Percentiles rank a stretch among this genome's conserved stretches.
These are phyloP conservation scores for Mesoclemmys tuberculata DNA, from an alignment of 2,113 vertebrate species.

Conservation along the genomic window DNA sequence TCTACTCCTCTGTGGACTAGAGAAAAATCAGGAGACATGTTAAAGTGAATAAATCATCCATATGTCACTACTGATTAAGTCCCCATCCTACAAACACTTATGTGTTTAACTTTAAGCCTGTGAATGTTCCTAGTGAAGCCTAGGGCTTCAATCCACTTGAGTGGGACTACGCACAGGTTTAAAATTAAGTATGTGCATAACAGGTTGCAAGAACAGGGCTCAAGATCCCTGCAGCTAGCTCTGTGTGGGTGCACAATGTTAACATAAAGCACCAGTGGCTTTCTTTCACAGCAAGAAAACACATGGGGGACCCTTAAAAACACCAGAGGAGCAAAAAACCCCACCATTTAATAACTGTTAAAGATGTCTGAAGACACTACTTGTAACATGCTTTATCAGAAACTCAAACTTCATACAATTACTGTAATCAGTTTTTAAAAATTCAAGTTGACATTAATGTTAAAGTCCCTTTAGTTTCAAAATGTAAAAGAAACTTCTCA, in stretches of 20 bases:
- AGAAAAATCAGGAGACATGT: not conserved
- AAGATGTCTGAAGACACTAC: not conserved
- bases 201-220: not conserved
- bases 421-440: not conserved
- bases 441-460: not conserved
- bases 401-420: not conserved
- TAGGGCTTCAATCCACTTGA: not conserved
- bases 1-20: not conserved
- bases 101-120: not conserved
- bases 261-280: not conserved
- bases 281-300: rapidly evolving
- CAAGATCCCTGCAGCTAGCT: not conserved
- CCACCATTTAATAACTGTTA: not conserved
- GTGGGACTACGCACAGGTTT: not conserved
- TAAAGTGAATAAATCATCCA: not conserved
- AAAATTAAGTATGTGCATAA: not conserved
- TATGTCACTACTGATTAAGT: not conserved
- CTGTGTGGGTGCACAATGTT: not conserved
- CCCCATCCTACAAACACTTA: not conserved
- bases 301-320: not conserved
- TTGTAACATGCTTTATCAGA: not conserved
- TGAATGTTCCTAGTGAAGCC: not conserved
- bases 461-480: not conserved
- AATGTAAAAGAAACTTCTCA: not conserved
- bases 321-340: not conserved